Conservation (phyloP, 2,797 vertebrate genomes). For the Smutsia gigantea region DNA sequence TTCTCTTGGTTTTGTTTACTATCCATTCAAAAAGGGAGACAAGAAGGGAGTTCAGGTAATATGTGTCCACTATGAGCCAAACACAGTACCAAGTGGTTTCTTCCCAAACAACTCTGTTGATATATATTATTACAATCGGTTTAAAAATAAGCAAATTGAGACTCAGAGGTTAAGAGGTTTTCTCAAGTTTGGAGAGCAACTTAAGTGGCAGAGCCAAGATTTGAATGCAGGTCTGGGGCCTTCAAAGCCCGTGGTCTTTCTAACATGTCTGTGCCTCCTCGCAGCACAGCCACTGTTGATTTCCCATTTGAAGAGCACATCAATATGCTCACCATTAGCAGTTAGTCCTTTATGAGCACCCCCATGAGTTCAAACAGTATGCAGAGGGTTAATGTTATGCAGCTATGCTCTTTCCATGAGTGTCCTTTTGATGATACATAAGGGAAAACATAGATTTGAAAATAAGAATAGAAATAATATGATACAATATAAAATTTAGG, state of each 20-base stretch:
- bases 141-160: constrained; percentile 3
- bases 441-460: neutral
- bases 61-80: constrained; percentile 2
- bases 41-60: neutral
- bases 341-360: neutral
- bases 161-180: neutral
- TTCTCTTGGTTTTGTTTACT: constrained; percentile 12
- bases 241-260: neutral
- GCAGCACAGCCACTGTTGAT: neutral
- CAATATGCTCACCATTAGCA: neutral
- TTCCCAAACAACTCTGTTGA: constrained; percentile 21
- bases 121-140: neutral
- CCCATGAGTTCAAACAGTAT: neutral
- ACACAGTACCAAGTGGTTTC: neutral
- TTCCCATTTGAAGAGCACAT: neutral
- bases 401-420: neutral
- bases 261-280: neutral
- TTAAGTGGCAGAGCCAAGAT: neutral
- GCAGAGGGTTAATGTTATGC: neutral
- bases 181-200: neutral
- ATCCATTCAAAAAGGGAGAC: neutral
- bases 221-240: neutral
- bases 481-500: neutral
- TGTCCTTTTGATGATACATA: neutral
- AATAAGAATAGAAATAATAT: neutral